Conservation (phyloP, 1,140 invertebrate genomes). For the Meloidogyne floridensis region DNA sequence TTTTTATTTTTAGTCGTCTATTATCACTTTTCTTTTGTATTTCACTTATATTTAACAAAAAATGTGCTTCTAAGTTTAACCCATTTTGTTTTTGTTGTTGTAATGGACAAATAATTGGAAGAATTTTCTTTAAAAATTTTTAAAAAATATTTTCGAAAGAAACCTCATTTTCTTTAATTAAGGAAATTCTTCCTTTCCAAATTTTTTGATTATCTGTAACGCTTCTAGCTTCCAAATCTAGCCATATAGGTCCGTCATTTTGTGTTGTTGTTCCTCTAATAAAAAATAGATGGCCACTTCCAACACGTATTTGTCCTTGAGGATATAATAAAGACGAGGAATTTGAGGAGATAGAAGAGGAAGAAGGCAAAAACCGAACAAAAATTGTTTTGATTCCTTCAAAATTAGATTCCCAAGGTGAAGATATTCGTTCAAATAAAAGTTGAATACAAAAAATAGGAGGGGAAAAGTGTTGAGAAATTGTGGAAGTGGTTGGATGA, state of each 20-base stretch:
- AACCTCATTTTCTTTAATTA: neutral
- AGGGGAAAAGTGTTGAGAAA: neutral
- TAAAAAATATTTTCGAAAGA: neutral
- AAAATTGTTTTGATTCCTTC: neutral
- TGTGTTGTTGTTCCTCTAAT: neutral
- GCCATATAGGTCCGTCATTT: neutral
- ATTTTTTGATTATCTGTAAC: neutral
- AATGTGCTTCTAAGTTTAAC: neutral
- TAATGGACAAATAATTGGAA: neutral
- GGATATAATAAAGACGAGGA: neutral
- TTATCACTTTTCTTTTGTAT: neutral
- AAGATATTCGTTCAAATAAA: constrained; percentile 28
- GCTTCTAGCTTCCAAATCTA: neutral
- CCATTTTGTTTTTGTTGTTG: neutral
- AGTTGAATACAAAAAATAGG: constrained; percentile 11
- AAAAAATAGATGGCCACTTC: constrained; percentile 18
- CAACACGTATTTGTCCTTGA: constrained; percentile 21
- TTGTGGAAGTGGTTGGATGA: neutral
- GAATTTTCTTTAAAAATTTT: neutral
- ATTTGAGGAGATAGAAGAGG: constrained; percentile 7
- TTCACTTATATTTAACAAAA: neutral
- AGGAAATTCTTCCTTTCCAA: neutral
- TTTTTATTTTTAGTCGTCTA: neutral
- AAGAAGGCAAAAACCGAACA: constrained; percentile 11
- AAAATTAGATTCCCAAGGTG: constrained; percentile 27